Evolutionary conservation across 2,113 vertebrate genomes (phyloP).

Genomic region (Dromaius novaehollandiae): DNA sequence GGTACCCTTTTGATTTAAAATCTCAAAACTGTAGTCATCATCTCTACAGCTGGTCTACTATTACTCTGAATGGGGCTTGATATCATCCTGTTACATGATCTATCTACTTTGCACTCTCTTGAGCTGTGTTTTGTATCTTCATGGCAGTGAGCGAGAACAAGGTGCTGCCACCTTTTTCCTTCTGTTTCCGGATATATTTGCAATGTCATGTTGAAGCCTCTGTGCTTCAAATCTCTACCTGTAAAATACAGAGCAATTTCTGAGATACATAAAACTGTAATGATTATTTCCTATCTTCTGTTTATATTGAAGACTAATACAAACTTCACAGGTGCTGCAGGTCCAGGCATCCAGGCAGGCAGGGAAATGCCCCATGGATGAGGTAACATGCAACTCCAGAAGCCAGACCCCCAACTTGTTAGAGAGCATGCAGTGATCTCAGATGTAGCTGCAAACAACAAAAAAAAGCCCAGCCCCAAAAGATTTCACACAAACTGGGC

Average conservation of each 20-base stretch:
- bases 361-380: not conserved
- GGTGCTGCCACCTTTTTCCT: not conserved
- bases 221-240: not conserved
- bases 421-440: not conserved
- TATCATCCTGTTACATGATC: not conserved
- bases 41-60: not conserved
- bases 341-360: not conserved
- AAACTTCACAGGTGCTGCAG: not conserved
- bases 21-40: not conserved
- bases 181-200: not conserved
- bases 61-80: not conserved
- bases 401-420: not conserved
- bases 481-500: not conserved
- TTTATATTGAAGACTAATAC: not conserved
- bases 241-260: not conserved
- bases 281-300: not conserved
- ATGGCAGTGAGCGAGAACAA: not conserved
- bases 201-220: fast-evolving
- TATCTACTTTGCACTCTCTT: not conserved
- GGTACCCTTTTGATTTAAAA: not conserved
- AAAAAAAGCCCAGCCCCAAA: not conserved
- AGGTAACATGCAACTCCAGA: not conserved
- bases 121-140: not conserved
- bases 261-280: fast-evolving
- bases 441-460: no score